Percentiles rank a stretch among this genome's conserved stretches.
Evolutionary conservation across 2,888 invertebrate genomes (phyloP).

Genomic region (Pyrrhosoma nymphula): DNA sequence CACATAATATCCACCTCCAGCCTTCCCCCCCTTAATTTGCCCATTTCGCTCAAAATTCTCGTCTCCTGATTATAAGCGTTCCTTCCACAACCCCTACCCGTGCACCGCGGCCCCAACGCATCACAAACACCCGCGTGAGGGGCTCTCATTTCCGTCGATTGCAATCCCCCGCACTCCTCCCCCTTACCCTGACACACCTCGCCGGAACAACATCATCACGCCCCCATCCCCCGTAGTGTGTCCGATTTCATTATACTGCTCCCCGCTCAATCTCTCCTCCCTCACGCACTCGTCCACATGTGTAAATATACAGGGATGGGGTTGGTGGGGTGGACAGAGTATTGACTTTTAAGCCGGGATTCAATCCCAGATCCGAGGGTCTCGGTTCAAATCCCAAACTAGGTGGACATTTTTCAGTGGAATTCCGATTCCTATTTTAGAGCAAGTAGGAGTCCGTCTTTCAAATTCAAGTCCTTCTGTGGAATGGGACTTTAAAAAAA

Average conservation of each 20-base stretch:
- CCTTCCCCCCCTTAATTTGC: not conserved
- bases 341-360: too few relatives aligned
- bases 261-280: not conserved
- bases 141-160: not conserved
- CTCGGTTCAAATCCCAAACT: too few relatives aligned
- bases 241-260: not conserved
- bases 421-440: too few relatives aligned
- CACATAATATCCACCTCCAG: not conserved
- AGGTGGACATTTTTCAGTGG: too few relatives aligned
- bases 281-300: not conserved
- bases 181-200: not conserved
- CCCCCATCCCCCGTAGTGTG: not conserved
- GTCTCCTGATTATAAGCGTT: not conserved
- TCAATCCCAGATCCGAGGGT: not conserved
- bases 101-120: not conserved
- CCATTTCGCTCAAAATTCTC: conserved; percentile 9
- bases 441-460: too few relatives aligned
- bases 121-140: not conserved
- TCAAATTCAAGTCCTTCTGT: too few relatives aligned
- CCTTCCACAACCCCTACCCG: not conserved
- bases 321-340: too few relatives aligned
- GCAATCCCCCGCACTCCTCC: not conserved
- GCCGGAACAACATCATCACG: not conserved
- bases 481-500: too few relatives aligned
- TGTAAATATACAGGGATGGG: not conserved